phyloP scores from a whole-genome alignment of 2,113 vertebrate species.

The Ochotona curzoniae region DNA sequence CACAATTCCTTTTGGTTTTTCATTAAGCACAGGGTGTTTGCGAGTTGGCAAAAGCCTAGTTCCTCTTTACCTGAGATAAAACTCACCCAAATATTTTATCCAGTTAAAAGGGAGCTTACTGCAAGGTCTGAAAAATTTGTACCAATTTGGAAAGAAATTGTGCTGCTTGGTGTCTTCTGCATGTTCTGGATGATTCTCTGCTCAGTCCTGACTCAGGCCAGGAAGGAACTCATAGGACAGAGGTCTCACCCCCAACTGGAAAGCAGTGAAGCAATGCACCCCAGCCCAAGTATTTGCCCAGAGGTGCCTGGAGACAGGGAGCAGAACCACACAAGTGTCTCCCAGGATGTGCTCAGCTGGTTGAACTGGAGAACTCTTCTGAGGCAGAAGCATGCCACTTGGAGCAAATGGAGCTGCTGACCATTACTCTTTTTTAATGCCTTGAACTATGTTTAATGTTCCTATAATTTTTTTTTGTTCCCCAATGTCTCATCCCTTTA shows the following conservation, averaged over 20 bases:
- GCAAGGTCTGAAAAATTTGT: not conserved
- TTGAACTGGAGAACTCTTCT: not conserved
- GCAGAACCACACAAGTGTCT: not conserved
- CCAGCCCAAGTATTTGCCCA: not conserved
- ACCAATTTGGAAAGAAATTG: not conserved
- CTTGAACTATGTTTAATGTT: not conserved
- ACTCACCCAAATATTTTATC: constrained; percentile 41
- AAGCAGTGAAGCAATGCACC: not conserved
- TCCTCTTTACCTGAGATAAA: constrained; percentile 19
- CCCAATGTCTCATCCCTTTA: not conserved
- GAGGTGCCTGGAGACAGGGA: not conserved
- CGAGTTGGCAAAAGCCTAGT: not conserved
- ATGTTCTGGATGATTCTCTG: not conserved
- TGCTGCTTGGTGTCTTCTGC: not conserved
- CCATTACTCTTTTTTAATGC: not conserved
- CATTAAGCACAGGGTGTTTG: constrained; percentile 85
- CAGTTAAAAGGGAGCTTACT: not conserved
- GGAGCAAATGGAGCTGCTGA: constrained; percentile 21
- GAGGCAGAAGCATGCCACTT: not conserved
- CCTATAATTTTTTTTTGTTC: constrained; percentile 9
- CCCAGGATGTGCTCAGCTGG: not conserved
- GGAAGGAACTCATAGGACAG: not conserved
- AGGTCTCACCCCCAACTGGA: not conserved
- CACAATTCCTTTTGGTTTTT: constrained; percentile 80
- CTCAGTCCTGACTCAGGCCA: not conserved